phyloP scores from a whole-genome alignment of 2,113 vertebrate genomes.

The Centrocercus urophasianus region DNA sequence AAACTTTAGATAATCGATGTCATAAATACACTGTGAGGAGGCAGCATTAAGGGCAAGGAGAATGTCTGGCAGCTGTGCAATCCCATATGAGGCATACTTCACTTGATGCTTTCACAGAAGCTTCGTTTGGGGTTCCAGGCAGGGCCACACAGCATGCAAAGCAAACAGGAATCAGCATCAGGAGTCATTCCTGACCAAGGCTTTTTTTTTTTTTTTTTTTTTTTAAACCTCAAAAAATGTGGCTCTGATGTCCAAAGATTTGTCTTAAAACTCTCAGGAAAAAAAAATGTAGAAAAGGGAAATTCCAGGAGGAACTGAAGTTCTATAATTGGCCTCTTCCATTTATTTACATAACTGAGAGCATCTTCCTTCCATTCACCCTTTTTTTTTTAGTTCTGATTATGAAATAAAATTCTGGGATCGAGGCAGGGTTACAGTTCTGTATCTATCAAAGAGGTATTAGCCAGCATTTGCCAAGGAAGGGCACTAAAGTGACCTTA shows the following conservation, averaged over 20 bases:
- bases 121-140: not conserved
- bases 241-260: slow-evolving; percentile 7
- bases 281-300: slow-evolving; percentile 24
- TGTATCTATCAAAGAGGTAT: not conserved
- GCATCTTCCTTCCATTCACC: slow-evolving; percentile 54
- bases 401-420: not conserved
- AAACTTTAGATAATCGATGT: not conserved
- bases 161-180: slow-evolving; percentile 8
- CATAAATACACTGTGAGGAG: not conserved
- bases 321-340: slow-evolving; percentile 30
- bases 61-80: slow-evolving; percentile 22
- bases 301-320: slow-evolving; percentile 10
- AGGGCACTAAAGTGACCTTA: not conserved
- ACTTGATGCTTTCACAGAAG: slow-evolving; percentile 19
- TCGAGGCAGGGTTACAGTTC: not conserved
- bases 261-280: not conserved
- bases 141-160: slow-evolving; percentile 38
- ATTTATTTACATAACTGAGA: slow-evolving; percentile 46
- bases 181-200: slow-evolving; percentile 18
- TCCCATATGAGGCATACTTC: not conserved
- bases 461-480: not conserved
- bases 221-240: not conserved
- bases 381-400: not conserved
- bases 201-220: not conserved
- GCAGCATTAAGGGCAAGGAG: slow-evolving; percentile 10